Conservation (phyloP, 2,113 vertebrate genomes). For the Coptodon bakossiorum region DNA sequence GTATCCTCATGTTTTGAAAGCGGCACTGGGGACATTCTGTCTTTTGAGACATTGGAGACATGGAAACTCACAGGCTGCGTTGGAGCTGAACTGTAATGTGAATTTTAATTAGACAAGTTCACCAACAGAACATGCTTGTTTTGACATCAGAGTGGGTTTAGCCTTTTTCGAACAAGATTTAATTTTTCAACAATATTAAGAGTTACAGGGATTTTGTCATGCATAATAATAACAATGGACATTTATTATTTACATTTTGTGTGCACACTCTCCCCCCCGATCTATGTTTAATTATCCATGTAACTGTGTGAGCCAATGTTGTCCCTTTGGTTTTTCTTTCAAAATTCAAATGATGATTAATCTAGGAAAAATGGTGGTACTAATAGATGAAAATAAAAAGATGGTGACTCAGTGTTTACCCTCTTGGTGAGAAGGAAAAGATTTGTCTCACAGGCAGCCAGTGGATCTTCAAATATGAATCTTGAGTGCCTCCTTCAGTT, state of each 20-base stretch:
- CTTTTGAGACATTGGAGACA: neutral
- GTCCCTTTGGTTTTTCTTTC: neutral
- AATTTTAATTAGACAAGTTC: neutral
- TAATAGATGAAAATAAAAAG: neutral
- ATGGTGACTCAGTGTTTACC: neutral
- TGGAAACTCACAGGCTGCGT: neutral
- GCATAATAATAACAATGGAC: neutral
- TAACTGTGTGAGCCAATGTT: neutral
- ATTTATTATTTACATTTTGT: neutral
- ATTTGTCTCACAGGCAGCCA: neutral
- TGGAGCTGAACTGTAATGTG: neutral
- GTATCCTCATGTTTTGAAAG: neutral
- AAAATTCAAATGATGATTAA: neutral
- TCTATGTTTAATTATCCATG: neutral
- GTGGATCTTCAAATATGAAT: neutral
- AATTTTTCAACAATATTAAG: neutral
- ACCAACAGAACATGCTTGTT: neutral
- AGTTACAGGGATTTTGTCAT: neutral
- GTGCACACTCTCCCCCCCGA: accelerated
- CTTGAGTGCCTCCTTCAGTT: neutral
- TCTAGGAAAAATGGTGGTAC: neutral
- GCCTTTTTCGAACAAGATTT: neutral
- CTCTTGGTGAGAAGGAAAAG: neutral
- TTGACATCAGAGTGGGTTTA: neutral
- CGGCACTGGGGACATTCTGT: neutral